phyloP scores from a whole-genome alignment of 2,113 vertebrate genomes.

The Dicaeum eximium region DNA sequence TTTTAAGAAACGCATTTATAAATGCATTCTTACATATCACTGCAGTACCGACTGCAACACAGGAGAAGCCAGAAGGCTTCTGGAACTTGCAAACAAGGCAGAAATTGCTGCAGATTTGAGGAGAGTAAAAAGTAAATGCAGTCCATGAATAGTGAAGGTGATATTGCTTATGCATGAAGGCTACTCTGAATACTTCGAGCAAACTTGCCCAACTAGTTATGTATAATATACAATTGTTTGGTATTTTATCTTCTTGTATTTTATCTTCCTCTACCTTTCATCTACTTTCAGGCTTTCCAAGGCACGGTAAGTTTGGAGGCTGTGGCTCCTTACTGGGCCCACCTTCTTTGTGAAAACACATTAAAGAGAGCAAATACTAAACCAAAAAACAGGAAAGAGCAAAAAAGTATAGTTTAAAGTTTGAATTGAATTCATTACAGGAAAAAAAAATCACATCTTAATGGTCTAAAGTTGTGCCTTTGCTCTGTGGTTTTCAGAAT shows the following conservation, averaged over 20 bases:
- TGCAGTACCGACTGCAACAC: neutral
- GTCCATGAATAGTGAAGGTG: neutral
- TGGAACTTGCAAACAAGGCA: neutral
- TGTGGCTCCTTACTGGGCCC: neutral
- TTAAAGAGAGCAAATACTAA: neutral
- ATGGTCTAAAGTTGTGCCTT: neutral
- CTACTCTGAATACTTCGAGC: neutral
- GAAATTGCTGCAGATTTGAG: neutral
- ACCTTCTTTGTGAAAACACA: neutral
- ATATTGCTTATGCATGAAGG: neutral
- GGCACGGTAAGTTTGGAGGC: neutral
- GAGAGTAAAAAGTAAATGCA: neutral
- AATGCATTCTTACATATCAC: neutral
- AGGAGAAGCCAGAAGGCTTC: neutral
- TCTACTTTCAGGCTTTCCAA: neutral
- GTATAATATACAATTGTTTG: neutral
- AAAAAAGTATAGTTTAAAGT: neutral
- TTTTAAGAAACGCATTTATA: neutral
- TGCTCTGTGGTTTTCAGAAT: neutral
- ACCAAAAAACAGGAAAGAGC: neutral
- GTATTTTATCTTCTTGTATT: neutral
- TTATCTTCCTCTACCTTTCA: neutral
- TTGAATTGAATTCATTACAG: neutral
- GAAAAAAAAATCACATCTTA: neutral
- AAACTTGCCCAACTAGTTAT: neutral